phyloP scores from a whole-genome alignment of 2,888 invertebrate species.

The Patella ulyssiponensis region DNA sequence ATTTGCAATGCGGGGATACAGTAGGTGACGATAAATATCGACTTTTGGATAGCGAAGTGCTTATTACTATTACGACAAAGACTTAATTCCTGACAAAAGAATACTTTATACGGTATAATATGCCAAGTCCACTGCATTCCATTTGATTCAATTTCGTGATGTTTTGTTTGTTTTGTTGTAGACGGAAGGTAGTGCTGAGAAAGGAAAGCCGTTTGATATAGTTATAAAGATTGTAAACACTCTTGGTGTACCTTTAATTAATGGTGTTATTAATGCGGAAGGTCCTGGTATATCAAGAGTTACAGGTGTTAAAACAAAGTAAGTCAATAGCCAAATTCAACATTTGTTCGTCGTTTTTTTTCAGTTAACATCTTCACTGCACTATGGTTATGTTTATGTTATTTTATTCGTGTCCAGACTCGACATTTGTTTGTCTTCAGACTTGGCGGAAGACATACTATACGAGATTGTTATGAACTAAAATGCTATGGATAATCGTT shows the following conservation, averaged over 20 bases:
- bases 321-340: constrained; percentile 29
- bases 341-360: too few relatives aligned
- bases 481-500: too few relatives aligned
- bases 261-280: constrained; percentile 62
- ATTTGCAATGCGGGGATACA: too few relatives aligned
- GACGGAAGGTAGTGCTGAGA: constrained; percentile 58
- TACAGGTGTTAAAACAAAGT: constrained; percentile 61
- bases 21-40: too few relatives aligned
- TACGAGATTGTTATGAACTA: too few relatives aligned
- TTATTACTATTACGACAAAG: background rate
- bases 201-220: constrained; percentile 62
- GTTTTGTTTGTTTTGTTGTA: constrained; percentile 31
- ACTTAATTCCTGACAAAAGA: background rate
- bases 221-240: constrained; percentile 63
- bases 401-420: too few relatives aligned
- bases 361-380: background rate
- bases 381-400: background rate
- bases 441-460: too few relatives aligned
- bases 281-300: constrained; percentile 62
- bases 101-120: too few relatives aligned
- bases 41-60: too few relatives aligned
- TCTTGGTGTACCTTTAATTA: constrained; percentile 59
- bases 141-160: background rate
- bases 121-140: background rate
- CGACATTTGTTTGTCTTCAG: too few relatives aligned